Percentiles rank a stretch among this genome's conserved stretches.
Evolutionary conservation across 2,797 vertebrate genomes (phyloP).

Genomic region (Ceyx erithaca): DNA sequence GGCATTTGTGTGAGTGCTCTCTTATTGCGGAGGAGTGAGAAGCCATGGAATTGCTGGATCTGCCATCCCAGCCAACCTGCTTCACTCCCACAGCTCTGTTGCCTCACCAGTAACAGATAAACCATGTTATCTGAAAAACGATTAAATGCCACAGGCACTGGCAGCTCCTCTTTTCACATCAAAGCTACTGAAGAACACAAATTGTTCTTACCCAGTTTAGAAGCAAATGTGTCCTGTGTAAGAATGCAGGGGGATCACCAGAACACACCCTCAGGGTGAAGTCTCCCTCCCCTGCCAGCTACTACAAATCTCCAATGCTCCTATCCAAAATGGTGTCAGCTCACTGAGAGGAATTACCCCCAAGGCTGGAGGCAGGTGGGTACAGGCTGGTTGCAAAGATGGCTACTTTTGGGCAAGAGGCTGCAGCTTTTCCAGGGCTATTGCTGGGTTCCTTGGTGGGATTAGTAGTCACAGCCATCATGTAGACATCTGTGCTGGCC

Average conservation of each 20-base stretch:
- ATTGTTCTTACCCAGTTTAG: not conserved
- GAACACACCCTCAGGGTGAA: not conserved
- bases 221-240: not conserved
- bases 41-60: not conserved
- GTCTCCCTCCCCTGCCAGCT: not conserved
- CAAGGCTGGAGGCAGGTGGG: not conserved
- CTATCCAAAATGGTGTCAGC: not conserved
- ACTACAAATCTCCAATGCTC: fast-evolving
- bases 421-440: not conserved
- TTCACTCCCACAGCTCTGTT: not conserved
- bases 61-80: fast-evolving
- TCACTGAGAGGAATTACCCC: not conserved
- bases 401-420: not conserved
- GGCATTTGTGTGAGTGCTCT: fast-evolving
- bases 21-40: fast-evolving
- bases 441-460: not conserved
- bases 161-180: not conserved
- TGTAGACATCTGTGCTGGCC: fast-evolving
- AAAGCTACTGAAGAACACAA: not conserved
- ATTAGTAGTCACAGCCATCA: not conserved
- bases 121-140: fast-evolving
- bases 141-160: not conserved
- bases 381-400: not conserved
- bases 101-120: not conserved
- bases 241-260: not conserved